Base-by-base conservation (phyloP, 2,113 vertebrate species). In the Istiophorus platypterus region DNA sequence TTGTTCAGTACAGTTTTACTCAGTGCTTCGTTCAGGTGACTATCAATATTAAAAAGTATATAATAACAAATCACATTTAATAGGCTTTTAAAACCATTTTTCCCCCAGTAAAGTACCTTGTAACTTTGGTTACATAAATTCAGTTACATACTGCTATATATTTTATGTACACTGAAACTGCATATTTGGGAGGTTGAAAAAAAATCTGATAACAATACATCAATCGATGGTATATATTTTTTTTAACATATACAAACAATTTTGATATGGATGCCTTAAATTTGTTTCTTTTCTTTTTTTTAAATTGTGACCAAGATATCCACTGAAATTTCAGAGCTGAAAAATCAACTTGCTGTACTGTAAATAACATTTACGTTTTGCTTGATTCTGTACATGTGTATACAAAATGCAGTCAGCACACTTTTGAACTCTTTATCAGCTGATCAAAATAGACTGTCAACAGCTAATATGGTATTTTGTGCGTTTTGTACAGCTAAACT, bases 401-500 rank as follows among this genome's bases (percentile, higher is more conserved):
- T 29, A 66, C 18, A 1, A 20, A 47, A 47, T 47, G 17, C 13
- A 17, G 5, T 41, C 27, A 41, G 26, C 11, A 17, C 34, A 7
- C 34, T 24, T 39, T 41, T n/a, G 29, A 31, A 2, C 42, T 45
- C 11, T 51, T 13, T 59, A 13, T n/a, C 13, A 65, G 37, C 11
- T 34, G 31, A 34, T 49, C 26, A 9, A 67, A 31, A 67, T 63
- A 64, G 51, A 69, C 4, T 69, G 5, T 51, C 65, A 51, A 10
- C 20, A 27, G 34, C 20, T 1, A 45, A 42, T 66, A 58, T 47
- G 20, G 29, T 65, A 80, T 73, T n/a, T 22, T 61, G 56, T 22
- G 70, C 70, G 26, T 74, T 75, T 27, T 74, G 34, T 51, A 22
- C 11, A 24, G 57, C 13, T 59, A 34, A 41, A 22, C 51, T 58